Conservation (phyloP, 2,113 vertebrate species). For the Macroglossus sobrinus region DNA sequence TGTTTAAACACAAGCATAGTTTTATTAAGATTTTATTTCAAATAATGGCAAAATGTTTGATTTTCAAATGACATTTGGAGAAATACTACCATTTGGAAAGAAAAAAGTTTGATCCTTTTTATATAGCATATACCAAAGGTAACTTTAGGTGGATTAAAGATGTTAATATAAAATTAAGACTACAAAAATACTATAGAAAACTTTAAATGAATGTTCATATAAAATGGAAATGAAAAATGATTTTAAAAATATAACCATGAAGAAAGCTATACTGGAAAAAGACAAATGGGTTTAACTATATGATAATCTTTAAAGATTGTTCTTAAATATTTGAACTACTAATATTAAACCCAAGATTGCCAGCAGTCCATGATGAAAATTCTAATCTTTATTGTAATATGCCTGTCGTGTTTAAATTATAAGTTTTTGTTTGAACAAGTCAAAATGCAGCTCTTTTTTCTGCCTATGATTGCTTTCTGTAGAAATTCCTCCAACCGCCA, state of each 20-base stretch:
- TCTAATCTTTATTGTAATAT: background rate
- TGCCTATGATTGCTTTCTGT: constrained; percentile 54
- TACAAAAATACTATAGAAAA: background rate
- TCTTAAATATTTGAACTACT: constrained; percentile 1
- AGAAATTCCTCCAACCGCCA: constrained; percentile 68
- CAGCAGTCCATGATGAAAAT: background rate
- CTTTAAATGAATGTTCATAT: background rate
- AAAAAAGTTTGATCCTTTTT: background rate
- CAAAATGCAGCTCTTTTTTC: constrained; percentile 24
- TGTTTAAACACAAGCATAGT: background rate
- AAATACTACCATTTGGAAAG: background rate
- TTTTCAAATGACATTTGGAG: background rate
- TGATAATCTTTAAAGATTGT: background rate
- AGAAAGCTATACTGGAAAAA: background rate
- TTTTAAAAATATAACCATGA: background rate
- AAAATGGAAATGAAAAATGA: background rate
- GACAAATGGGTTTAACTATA: background rate
- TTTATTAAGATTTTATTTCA: background rate
- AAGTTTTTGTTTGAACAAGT: constrained; percentile 32
- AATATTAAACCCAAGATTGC: background rate
- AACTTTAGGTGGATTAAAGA: background rate
- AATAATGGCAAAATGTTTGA: background rate
- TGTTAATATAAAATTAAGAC: background rate
- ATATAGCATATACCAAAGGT: background rate
- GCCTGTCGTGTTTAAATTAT: constrained; percentile 6